These are phyloP conservation scores for Melospiza georgiana DNA, from an alignment of 2,113 vertebrate genomes.

Conservation along the genomic window DNA sequence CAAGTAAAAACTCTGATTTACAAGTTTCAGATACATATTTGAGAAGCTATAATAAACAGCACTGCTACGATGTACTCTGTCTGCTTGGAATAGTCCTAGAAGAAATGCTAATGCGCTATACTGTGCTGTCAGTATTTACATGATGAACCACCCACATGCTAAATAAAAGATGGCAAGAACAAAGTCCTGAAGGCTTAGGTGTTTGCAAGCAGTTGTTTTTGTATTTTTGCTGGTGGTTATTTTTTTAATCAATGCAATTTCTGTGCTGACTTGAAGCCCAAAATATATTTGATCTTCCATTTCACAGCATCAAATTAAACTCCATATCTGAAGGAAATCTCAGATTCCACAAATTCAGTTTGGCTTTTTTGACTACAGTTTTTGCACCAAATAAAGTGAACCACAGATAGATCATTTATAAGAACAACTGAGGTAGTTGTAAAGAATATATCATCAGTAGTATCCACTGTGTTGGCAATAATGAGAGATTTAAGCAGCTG, in stretches of 20 bases:
- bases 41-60: not conserved
- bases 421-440: not conserved
- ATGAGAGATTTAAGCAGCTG: not conserved
- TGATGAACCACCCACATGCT: not conserved
- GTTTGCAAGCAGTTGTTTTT: not conserved
- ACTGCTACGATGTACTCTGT: not conserved
- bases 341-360: not conserved
- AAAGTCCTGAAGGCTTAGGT: not conserved
- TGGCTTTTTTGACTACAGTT: not conserved
- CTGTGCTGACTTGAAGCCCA: not conserved
- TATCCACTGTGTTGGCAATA: conserved; percentile 1
- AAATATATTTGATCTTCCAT: not conserved
- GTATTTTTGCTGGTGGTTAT: not conserved
- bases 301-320: not conserved
- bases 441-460: not conserved
- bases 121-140: not conserved
- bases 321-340: not conserved
- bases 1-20: not conserved
- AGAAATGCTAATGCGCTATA: not conserved
- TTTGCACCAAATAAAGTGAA: not conserved
- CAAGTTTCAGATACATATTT: not conserved
- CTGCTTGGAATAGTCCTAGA: not conserved
- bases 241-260: not conserved
- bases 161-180: not conserved
- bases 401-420: not conserved